Evolutionary conservation across 2,113 vertebrate species (phyloP).

Genomic region (Pycnonotus jocosus): DNA sequence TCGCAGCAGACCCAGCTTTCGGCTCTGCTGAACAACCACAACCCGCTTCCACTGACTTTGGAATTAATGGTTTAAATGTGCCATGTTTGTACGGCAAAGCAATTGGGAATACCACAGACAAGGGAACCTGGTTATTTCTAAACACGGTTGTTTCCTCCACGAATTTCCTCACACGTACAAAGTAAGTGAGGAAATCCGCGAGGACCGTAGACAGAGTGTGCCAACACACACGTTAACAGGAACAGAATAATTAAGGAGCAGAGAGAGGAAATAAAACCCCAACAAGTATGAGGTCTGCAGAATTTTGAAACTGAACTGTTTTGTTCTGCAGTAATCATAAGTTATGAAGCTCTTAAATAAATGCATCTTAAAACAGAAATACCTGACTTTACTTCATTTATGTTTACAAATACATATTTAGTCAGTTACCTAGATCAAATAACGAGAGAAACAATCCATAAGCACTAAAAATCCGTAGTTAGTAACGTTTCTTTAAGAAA

Average conservation of each 20-base stretch:
- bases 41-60: background rate
- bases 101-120: background rate
- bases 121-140: background rate
- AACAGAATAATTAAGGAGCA: background rate
- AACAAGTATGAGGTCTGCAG: background rate
- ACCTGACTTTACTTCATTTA: background rate
- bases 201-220: background rate
- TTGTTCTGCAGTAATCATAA: background rate
- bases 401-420: background rate
- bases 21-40: background rate
- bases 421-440: background rate
- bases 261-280: background rate
- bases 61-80: background rate
- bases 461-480: background rate
- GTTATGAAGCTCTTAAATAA: background rate
- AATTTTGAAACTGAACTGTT: background rate
- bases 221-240: background rate
- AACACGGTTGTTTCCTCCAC: background rate
- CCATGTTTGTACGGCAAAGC: background rate
- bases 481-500: background rate
- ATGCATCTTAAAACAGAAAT: background rate
- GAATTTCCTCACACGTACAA: background rate
- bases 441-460: background rate
- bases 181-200: background rate
- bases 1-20: fast-evolving